phyloP scores from a whole-genome alignment of 2,797 vertebrate genomes.

The Peromyscus aztecus region DNA sequence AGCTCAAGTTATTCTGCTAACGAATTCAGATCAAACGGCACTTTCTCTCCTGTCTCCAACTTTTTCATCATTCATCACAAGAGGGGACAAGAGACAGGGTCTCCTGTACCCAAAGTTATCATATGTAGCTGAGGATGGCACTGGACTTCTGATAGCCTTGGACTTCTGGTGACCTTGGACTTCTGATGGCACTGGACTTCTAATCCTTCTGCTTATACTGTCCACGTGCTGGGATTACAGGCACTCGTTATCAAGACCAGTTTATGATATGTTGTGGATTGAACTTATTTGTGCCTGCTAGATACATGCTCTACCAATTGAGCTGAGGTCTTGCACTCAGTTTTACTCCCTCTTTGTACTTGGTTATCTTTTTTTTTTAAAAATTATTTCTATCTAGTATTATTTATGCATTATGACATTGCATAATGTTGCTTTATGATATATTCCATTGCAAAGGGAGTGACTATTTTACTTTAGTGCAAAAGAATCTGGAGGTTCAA shows the following conservation, averaged over 20 bases:
- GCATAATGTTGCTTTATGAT: neutral
- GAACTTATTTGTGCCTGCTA: neutral
- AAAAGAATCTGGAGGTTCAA: conserved; percentile 45
- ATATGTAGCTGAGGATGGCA: neutral
- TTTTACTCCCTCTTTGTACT: neutral
- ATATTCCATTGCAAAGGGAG: neutral
- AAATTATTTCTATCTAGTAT: neutral
- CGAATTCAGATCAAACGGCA: neutral
- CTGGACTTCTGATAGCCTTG: neutral
- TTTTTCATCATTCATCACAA: neutral
- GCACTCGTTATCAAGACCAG: neutral
- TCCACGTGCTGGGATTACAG: neutral
- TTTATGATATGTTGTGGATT: neutral
- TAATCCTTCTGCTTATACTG: neutral
- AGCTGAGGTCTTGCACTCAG: neutral
- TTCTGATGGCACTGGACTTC: neutral
- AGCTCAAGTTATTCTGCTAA: neutral
- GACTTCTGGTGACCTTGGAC: neutral
- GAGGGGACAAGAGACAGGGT: neutral
- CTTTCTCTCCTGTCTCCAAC: neutral
- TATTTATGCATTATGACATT: neutral
- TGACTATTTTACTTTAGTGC: conserved; percentile 34
- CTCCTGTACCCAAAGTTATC: neutral
- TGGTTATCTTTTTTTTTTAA: neutral
- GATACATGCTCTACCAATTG: neutral